A percentile compares a stretch with the other conserved stretches of the same genome.
Conservation (phyloP, 2,888 invertebrate genomes). For the Drosophila neonasuta region DNA sequence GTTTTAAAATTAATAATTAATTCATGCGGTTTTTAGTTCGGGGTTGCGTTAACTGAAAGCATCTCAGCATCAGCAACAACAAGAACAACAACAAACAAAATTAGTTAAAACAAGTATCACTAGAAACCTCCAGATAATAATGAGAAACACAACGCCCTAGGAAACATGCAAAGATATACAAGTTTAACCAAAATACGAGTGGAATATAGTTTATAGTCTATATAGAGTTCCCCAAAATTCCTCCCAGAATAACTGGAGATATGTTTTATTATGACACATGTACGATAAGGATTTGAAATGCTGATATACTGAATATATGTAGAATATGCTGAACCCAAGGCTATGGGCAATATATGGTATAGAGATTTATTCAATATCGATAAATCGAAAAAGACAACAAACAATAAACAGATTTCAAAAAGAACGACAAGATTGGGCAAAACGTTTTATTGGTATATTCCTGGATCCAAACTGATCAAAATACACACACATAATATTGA, state of each 20-base stretch:
- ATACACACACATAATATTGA: slow-evolving; percentile 42
- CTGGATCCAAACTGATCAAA: slow-evolving; percentile 27
- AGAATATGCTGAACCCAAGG: slow-evolving; percentile 17
- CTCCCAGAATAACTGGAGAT: slow-evolving; percentile 13
- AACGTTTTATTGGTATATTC: slow-evolving; percentile 45
- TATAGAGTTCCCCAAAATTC: neutral
- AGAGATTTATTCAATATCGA: slow-evolving; percentile 27
- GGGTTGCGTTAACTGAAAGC: slow-evolving; percentile 48
- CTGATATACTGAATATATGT: slow-evolving; percentile 14
- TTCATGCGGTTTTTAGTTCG: slow-evolving; percentile 52
- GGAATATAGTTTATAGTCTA: neutral
- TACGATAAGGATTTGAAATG: slow-evolving; percentile 41
- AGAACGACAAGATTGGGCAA: slow-evolving; percentile 55
- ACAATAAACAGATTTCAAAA: slow-evolving; percentile 55
- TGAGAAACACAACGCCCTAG: slow-evolving; percentile 30
- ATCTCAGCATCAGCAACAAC: slow-evolving; percentile 58
- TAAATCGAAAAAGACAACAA: slow-evolving; percentile 41
- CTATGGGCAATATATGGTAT: slow-evolving; percentile 4
- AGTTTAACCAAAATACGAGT: slow-evolving; percentile 10
- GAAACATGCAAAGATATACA: slow-evolving; percentile 17
- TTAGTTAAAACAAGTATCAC: slow-evolving; percentile 42
- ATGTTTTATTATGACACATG: slow-evolving; percentile 30
- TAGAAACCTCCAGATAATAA: slow-evolving; percentile 20
- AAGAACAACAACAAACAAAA: slow-evolving; percentile 67
- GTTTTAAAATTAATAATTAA: slow-evolving; percentile 3